Evolutionary conservation across 2,113 vertebrate species (phyloP), one percentile per base, ranked within the genome.

Genomic region (Lagopus muta): DNA sequence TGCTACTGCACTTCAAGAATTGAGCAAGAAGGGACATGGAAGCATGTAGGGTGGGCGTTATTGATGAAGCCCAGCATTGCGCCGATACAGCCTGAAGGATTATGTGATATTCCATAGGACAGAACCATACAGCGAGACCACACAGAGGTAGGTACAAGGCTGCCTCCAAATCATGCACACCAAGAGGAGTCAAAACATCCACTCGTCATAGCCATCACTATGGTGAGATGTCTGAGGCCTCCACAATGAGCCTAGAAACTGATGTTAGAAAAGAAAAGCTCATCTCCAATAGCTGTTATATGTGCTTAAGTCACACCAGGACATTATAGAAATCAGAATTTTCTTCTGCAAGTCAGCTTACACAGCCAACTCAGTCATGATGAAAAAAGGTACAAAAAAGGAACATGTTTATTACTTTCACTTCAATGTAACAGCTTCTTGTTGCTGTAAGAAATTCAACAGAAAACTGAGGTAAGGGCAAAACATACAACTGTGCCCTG

Each of bases 131-230:
- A 8, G 0, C 10, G 16, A 14, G 3, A 9, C 10, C 58, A 24
- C 8, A 1, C 32, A 1, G 7, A 32, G 9, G 13, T 14, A 21
- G 0, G 1, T 13, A 18, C 2, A 3, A 62, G 30, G 10, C 14
- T 79, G 38, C 45, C 50, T 38, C 58, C 36, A 61, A 38, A 77
- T 16, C 43, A 70, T 8, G 58, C 50, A 27, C 5, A 13, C n/a
- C 55, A 81, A 55, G 42, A 25, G 7, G 6, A 54, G 25, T 10
- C 28, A 65, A 42, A 78, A 9, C 19, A 65, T 32, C 19, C n/a
- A 14, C 24, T 52, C 32, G 43, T 83, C 61, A 43, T 11, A 54
- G 3, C 28, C 11, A 24, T 25, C 47, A 48, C 40, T 5, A 40
- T 40, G 40, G 1, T 2, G 11, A 66, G 8, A 22, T 17, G 22